phyloP scores from a whole-genome alignment of 2,888 invertebrate species.

The Pasiphila rectangulata region DNA sequence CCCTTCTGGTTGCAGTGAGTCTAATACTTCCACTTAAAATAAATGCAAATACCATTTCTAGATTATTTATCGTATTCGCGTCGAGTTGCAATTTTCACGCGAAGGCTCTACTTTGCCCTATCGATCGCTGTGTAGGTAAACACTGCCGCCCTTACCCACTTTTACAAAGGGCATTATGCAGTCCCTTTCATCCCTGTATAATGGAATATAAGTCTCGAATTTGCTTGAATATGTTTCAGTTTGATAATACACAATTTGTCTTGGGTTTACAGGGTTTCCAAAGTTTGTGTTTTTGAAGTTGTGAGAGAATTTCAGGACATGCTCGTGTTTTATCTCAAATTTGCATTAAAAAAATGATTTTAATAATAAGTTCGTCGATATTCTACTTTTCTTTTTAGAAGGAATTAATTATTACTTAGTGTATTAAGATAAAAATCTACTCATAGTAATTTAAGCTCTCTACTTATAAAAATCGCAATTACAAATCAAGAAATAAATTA shows the following conservation, averaged over 20 bases:
- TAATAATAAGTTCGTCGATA: no score
- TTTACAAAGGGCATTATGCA: conserved; percentile 41
- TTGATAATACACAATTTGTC: conserved; percentile 30
- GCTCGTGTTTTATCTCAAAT: not conserved
- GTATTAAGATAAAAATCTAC: no score
- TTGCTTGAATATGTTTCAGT: conserved; percentile 5
- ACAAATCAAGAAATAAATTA: not conserved
- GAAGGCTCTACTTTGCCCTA: conserved; percentile 59
- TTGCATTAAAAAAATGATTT: not conserved
- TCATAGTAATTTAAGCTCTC: no score
- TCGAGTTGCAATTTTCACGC: conserved; percentile 77
- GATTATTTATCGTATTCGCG: conserved; percentile 51
- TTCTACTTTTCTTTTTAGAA: no score
- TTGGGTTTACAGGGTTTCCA: conserved; percentile 30
- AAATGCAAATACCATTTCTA: conserved; percentile 40
- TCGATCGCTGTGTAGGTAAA: conserved; percentile 77
- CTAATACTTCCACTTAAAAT: no score
- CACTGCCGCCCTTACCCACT: conserved; percentile 66
- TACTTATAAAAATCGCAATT: no score
- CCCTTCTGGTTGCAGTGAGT: no score
- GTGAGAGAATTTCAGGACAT: conserved; percentile 11
- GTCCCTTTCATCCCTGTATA: conserved; percentile 25
- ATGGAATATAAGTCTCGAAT: conserved; percentile 24
- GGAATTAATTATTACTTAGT: no score
- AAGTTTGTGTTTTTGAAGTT: conserved; percentile 28